These are phyloP conservation scores for Pontoporia blainvillei DNA, from an alignment of 2,113 vertebrate species.

Conservation along the genomic window DNA sequence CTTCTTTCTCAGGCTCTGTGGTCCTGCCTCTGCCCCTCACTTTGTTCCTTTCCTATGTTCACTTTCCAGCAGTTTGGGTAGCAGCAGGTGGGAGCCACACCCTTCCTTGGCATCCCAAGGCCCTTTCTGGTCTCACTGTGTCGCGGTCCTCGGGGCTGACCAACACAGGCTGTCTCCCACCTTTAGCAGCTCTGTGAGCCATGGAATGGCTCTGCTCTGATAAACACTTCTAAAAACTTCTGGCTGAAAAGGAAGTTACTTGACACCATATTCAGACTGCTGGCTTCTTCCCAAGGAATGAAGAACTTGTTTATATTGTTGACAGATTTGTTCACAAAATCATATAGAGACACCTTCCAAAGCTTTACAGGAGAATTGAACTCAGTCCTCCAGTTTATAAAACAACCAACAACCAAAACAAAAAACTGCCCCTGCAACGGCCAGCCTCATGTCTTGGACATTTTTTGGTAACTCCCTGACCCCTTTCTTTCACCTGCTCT, in stretches of 20 bases:
- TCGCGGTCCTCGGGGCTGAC: neutral
- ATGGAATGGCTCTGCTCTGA: neutral
- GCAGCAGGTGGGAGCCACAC: neutral
- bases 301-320: neutral
- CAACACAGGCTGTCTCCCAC: no score
- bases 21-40: neutral
- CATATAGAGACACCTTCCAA: neutral
- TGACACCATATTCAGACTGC: neutral
- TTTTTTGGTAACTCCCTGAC: neutral
- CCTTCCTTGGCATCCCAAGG: neutral
- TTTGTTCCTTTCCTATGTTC: neutral
- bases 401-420: neutral
- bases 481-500: neutral
- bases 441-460: neutral
- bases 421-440: neutral
- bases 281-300: neutral
- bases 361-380: neutral
- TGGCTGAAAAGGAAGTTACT: neutral
- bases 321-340: neutral
- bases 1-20: neutral
- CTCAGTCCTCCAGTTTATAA: neutral
- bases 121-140: neutral
- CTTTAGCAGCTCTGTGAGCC: neutral
- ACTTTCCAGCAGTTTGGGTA: neutral
- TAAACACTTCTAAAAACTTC: neutral